These are phyloP conservation scores for Zoanthus sociatus DNA, from an alignment of 92 coral and sea anemone species.

Conservation along the genomic window DNA sequence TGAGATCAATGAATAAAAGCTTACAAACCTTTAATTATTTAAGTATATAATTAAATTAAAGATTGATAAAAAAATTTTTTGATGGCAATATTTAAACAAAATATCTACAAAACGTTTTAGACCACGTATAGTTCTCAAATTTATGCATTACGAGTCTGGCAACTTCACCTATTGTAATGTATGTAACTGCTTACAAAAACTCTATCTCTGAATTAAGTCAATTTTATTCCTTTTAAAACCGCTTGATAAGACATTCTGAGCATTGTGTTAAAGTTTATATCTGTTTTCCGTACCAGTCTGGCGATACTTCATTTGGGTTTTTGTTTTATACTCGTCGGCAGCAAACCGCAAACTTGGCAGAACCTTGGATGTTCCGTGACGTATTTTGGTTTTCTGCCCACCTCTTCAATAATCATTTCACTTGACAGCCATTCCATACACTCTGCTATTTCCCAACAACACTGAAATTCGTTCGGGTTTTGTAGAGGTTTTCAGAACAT, in stretches of 20 bases:
- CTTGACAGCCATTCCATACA: slow-evolving; percentile 55
- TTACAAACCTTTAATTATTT: no score
- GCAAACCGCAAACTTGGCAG: slow-evolving; percentile 68
- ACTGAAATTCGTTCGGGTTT: slow-evolving; percentile 62
- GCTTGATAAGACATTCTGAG: background rate
- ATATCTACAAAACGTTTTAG: slow-evolving; percentile 1
- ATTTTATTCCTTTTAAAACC: background rate
- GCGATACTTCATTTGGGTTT: slow-evolving; percentile 56
- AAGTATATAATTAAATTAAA: no score
- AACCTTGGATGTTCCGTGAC: slow-evolving; percentile 67
- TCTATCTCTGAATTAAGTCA: background rate
- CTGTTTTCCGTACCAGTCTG: slow-evolving; percentile 69
- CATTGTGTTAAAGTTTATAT: background rate
- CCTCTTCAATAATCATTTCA: slow-evolving; percentile 45
- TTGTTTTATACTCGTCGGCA: slow-evolving; percentile 64
- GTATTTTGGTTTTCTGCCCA: slow-evolving; percentile 50
- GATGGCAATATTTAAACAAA: background rate
- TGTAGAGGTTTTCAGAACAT: slow-evolving; percentile 49
- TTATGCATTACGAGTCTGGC: background rate
- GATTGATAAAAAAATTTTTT: no score
- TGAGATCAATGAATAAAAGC: no score
- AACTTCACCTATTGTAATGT: background rate
- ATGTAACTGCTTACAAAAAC: background rate
- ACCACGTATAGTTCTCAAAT: background rate
- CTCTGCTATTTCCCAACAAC: slow-evolving; percentile 60